Evolutionary conservation across 1,140 invertebrate genomes (phyloP), one percentile per base, ranked within the genome.

Genomic region (Lucilia cuprina): DNA sequence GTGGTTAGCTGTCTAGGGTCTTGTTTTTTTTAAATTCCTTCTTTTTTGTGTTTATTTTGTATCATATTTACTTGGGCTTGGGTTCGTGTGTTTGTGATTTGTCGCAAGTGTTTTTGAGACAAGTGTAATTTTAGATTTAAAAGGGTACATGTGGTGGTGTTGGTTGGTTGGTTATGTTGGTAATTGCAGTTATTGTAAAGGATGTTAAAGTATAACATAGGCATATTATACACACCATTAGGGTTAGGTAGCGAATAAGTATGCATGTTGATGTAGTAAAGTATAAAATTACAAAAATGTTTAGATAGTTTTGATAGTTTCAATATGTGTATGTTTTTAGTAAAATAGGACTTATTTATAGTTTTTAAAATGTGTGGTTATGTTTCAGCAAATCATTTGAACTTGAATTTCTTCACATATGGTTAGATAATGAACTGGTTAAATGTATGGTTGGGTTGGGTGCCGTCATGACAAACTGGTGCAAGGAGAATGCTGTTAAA

Each of bases 61-160:
- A 21, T 70, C 19, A 70, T 2, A n/a, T 70, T 70, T 70, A 25
- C 65, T 19, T 70, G 1, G 25, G 55, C n/a, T 19, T 70, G 19
- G 17, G 19, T 55, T 55, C 4, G 5, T 70, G 25, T 70, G 65
- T 70, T 21, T 17, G 65, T 9, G 21, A 25, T 21, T 70, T 70
- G 65, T 70, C 65, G 19, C 65, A 70, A 70, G 65, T 70, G 65
- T 70, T 10, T 70, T 21, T 70, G 65, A n/a, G n/a, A 50, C 77
- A 80, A 80, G 77, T 80, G 77, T 80, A 80, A 80, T 80, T 50
- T 80, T 19, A 80, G 77, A 80, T 80, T 80, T 21, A 14, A 80
- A 25, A 49, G 77, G 77, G 77, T 47, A 49, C 47, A 78, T 9
- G 17, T n/a, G 17, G 13, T n/a, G 50, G 13, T 60, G 17, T 5